Percentiles rank a stretch among this genome's conserved stretches.
Conservation (phyloP, 2,113 vertebrate genomes). For the Proterorhinus semilunaris region DNA sequence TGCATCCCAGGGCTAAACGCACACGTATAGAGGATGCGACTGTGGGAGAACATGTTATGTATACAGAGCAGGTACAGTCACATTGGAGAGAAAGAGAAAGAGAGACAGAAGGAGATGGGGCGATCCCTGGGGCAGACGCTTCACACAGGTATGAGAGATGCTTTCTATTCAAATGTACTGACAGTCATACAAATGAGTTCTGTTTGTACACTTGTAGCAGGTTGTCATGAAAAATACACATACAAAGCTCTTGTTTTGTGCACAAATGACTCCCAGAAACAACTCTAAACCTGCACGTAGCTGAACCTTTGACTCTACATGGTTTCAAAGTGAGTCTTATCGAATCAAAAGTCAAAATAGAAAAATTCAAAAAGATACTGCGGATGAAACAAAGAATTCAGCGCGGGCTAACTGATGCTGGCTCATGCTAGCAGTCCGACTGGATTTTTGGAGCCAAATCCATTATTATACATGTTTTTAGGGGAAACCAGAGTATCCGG, state of each 20-base stretch:
- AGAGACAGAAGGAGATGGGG: slow-evolving; percentile 22
- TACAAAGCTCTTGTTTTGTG: no score
- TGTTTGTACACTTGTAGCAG: neutral
- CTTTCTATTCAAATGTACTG: neutral
- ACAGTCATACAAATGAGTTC: neutral
- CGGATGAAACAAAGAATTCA: no score
- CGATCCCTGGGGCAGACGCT: slow-evolving; percentile 5
- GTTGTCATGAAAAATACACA: neutral
- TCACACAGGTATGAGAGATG: neutral
- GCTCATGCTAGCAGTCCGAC: no score
- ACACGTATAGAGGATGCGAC: slow-evolving; percentile 18
- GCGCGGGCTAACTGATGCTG: no score
- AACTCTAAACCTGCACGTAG: no score
- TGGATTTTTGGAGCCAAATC: no score
- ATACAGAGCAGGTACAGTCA: slow-evolving; percentile 11
- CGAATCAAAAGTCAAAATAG: no score
- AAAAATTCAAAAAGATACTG: no score
- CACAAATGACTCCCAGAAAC: no score
- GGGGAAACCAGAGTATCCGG: no score
- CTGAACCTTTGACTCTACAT: neutral
- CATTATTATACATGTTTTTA: no score
- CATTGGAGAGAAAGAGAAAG: slow-evolving; percentile 14
- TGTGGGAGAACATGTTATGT: neutral
- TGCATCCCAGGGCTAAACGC: slow-evolving; percentile 42
- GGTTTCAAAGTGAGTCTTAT: no score